Conservation (phyloP, 2,888 invertebrate genomes). For the Lacanobia oleracea region DNA sequence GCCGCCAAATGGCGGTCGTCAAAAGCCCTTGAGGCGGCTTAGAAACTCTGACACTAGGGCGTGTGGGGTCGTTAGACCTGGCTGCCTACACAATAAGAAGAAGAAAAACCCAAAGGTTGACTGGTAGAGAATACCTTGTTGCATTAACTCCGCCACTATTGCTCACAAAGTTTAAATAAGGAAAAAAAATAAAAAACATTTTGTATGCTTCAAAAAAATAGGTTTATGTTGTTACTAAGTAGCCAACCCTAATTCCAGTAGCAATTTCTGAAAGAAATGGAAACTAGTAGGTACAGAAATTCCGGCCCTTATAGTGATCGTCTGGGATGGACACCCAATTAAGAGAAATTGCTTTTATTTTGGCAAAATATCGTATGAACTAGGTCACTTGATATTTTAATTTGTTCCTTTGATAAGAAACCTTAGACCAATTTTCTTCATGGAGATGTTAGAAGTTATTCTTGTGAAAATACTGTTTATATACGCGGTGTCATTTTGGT, state of each 20-base stretch:
- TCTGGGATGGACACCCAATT: constrained; percentile 49
- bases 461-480: background rate
- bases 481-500: no score
- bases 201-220: background rate
- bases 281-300: constrained; percentile 44
- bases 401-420: constrained; percentile 33
- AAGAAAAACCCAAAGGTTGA: no score
- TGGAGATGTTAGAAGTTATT: background rate
- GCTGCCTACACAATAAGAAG: no score
- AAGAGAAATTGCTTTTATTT: constrained; percentile 36
- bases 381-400: constrained; percentile 32
- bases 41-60: no score
- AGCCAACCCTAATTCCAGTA: constrained; percentile 33
- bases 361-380: constrained; percentile 11
- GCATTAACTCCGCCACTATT: no score
- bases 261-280: constrained; percentile 39
- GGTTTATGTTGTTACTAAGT: background rate
- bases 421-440: constrained; percentile 7
- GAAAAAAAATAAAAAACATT: background rate
- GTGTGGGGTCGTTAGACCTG: no score
- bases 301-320: constrained; percentile 23
- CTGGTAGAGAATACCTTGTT: no score
- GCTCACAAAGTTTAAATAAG: no score
- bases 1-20: no score
- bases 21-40: no score